phyloP scores from a whole-genome alignment of 2,797 vertebrate species.

The Scarus forsteni region DNA sequence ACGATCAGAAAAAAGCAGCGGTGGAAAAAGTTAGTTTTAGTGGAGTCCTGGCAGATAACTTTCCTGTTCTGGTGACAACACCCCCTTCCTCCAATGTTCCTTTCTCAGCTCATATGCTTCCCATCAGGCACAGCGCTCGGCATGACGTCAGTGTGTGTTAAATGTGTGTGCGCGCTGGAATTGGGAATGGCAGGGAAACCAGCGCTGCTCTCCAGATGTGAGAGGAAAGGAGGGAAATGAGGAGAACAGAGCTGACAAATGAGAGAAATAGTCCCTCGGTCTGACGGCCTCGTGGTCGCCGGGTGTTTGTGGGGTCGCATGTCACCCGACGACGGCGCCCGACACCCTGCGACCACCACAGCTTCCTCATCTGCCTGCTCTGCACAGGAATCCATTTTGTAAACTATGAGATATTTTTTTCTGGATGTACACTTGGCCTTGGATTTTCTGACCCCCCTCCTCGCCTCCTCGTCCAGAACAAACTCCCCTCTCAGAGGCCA shows the following conservation, averaged over 20 bases:
- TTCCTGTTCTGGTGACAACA: conserved; percentile 70
- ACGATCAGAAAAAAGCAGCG: conserved; percentile 22
- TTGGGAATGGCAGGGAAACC: conserved; percentile 61
- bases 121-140: conserved; percentile 82
- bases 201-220: conserved; percentile 87
- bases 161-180: conserved; percentile 32
- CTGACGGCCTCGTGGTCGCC: conserved; percentile 5
- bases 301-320: conserved; percentile 10
- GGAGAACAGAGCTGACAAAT: conserved; percentile 55
- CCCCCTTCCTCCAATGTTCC: conserved; percentile 69
- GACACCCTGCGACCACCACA: conserved; percentile 34
- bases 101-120: conserved; percentile 84
- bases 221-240: conserved; percentile 61
- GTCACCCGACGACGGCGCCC: conserved; percentile 11
- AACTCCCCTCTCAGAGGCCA: conserved; percentile 28
- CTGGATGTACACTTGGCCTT: conserved; percentile 47
- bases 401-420: conserved; percentile 25
- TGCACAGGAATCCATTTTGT: conserved; percentile 43
- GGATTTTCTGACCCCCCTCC: conserved; percentile 26
- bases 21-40: conserved; percentile 69
- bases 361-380: conserved; percentile 45
- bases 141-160: conserved; percentile 79
- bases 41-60: conserved; percentile 59
- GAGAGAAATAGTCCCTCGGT: conserved; percentile 24
- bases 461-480: conserved; percentile 43